Evolutionary conservation across 23 tunicate species (phyloP).

Genomic region (Pegea sp.): DNA sequence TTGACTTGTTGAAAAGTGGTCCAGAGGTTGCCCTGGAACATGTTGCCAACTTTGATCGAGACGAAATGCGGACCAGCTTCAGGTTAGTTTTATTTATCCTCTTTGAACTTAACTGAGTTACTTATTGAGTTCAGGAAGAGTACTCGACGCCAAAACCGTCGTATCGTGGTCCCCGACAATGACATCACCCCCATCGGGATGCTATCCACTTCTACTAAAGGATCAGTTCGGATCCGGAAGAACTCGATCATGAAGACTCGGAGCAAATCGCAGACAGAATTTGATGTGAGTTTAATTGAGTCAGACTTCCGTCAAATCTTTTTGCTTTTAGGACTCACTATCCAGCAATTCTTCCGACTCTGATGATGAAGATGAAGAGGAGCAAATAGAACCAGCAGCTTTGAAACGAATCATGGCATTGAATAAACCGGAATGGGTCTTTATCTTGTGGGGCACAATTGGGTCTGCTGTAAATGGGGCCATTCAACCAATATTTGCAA

Average conservation of each 20-base stretch:
- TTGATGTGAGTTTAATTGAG: not conserved
- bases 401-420: slow-evolving; percentile 44
- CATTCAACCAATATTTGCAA: slow-evolving; percentile 72
- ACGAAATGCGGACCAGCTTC: slow-evolving; percentile 19
- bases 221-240: too few species aligned
- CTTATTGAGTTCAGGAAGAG: too few species aligned
- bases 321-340: too few species aligned
- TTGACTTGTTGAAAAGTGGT: slow-evolving; percentile 14
- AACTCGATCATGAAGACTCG: not conserved
- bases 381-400: slow-evolving; percentile 40
- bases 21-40: slow-evolving; percentile 57
- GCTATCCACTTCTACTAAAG: slow-evolving; percentile 1
- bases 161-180: too few species aligned
- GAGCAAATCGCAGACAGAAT: not conserved
- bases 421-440: slow-evolving; percentile 74
- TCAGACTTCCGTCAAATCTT: too few species aligned
- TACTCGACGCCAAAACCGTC: too few species aligned
- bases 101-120: too few species aligned
- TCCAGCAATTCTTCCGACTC: slow-evolving; percentile 15
- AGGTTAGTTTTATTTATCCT: too few species aligned
- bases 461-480: slow-evolving; percentile 84
- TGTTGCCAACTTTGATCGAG: too few species aligned
- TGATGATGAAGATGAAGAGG: slow-evolving; percentile 20
- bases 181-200: too few species aligned
- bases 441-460: slow-evolving; percentile 51